Evolutionary conservation across 2,888 invertebrate genomes (phyloP).

Genomic region (Drosophila antonietae): DNA sequence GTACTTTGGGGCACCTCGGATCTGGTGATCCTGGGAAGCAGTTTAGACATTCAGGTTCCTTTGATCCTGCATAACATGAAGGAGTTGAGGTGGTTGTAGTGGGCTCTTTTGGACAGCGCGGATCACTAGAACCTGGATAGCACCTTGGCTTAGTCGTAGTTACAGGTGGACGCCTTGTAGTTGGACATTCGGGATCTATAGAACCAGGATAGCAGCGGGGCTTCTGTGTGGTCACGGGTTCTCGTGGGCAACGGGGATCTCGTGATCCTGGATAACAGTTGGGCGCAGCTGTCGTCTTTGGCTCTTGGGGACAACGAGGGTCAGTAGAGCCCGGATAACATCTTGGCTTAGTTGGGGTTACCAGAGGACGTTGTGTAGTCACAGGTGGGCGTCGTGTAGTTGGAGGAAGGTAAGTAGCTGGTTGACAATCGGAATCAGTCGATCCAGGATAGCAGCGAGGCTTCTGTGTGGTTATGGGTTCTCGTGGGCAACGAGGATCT

Average conservation of each 20-base stretch:
- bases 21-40: slow-evolving; percentile 83
- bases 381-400: too few species aligned
- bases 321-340: too few species aligned
- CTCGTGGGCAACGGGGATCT: slow-evolving; percentile 82
- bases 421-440: too few species aligned
- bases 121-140: slow-evolving; percentile 83
- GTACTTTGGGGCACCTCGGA: slow-evolving; percentile 44
- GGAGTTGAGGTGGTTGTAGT: slow-evolving; percentile 2
- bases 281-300: not conserved
- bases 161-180: slow-evolving; percentile 23
- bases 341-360: too few species aligned
- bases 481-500: slow-evolving; percentile 82
- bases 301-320: too few species aligned
- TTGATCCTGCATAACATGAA: slow-evolving; percentile 67
- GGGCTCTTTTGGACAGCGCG: slow-evolving; percentile 40
- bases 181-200: slow-evolving; percentile 67
- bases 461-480: not conserved
- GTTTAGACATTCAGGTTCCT: slow-evolving; percentile 69
- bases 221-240: not conserved
- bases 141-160: slow-evolving; percentile 52
- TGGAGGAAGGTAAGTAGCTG: too few species aligned
- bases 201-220: slow-evolving; percentile 59
- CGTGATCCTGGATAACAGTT: slow-evolving; percentile 79
- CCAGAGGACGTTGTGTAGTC: too few species aligned
- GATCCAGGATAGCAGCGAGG: too few species aligned